Evolutionary conservation across 2,797 vertebrate genomes (phyloP).

Genomic region (Poecilia wingei): DNA sequence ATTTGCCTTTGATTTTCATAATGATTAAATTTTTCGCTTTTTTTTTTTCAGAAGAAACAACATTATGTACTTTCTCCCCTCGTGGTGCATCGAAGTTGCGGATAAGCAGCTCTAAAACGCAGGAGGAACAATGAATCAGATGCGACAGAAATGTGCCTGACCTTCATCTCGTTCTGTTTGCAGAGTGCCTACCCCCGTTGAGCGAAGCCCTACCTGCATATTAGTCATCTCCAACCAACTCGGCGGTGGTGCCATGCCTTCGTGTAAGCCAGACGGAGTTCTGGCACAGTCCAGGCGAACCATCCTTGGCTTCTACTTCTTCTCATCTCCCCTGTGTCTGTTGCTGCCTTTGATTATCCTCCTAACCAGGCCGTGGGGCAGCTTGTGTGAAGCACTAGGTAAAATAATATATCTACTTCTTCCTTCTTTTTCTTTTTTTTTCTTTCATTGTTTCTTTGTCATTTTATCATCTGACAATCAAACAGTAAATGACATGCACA

Average conservation of each 20-base stretch:
- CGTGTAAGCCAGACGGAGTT: constrained; percentile 49
- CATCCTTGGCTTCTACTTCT: constrained; percentile 47
- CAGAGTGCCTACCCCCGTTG: constrained; percentile 78
- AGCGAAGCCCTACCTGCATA: constrained; percentile 56
- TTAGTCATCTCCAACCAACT: constrained; percentile 45
- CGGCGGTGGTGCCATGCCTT: constrained; percentile 66
- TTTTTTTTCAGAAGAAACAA: constrained; percentile 23
- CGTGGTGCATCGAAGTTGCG: constrained; percentile 39
- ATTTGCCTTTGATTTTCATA: constrained; percentile 62
- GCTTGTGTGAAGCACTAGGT: constrained; percentile 73
- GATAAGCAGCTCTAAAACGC: constrained; percentile 14
- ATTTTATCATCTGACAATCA: constrained; percentile 13
- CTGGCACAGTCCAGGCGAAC: constrained; percentile 50
- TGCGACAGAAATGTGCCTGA: constrained; percentile 45
- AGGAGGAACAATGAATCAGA: constrained; percentile 36
- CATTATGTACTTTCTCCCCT: constrained; percentile 23
- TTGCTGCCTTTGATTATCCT: constrained; percentile 68
- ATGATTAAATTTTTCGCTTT: constrained; percentile 41
- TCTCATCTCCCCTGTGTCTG: constrained; percentile 53
- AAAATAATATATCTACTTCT: constrained; percentile 31
- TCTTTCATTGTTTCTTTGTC: background rate
- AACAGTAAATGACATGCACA: constrained; percentile 18
- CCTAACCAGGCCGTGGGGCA: constrained; percentile 63
- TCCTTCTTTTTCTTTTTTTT: background rate
- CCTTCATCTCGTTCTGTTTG: constrained; percentile 45